These are phyloP conservation scores for Todiramphus saurophagus DNA, from an alignment of 2,113 vertebrate species.

Conservation along the genomic window DNA sequence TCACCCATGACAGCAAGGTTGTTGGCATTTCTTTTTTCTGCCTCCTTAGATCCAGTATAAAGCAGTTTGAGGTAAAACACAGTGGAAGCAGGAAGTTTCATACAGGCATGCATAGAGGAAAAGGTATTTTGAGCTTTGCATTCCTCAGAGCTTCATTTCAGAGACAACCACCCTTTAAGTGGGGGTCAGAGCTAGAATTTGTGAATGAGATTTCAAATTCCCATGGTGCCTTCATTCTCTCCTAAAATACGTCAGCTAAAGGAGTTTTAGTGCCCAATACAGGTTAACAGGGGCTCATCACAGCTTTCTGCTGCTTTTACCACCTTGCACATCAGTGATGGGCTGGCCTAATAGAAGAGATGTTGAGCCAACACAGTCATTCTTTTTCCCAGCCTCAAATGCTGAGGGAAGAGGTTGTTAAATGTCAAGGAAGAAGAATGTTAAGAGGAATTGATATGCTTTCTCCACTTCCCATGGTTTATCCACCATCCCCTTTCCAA, in stretches of 20 bases:
- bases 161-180: background rate
- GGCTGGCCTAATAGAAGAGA: background rate
- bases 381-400: background rate
- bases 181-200: background rate
- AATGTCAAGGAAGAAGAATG: background rate
- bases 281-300: background rate
- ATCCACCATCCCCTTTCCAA: background rate
- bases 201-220: background rate
- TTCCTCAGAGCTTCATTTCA: background rate
- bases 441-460: background rate
- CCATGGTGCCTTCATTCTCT: background rate
- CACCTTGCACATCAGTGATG: background rate
- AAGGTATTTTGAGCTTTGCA: background rate
- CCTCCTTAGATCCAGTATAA: background rate
- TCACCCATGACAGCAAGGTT: background rate
- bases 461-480: background rate
- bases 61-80: background rate
- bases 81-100: background rate
- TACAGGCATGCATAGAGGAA: background rate
- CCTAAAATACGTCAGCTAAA: background rate
- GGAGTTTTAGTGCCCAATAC: background rate
- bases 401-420: background rate
- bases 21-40: background rate
- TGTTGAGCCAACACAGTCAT: accelerated
- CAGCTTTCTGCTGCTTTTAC: background rate